Conservation (phyloP, 2,113 vertebrate species). For the Epinephelus cyanopodus region DNA sequence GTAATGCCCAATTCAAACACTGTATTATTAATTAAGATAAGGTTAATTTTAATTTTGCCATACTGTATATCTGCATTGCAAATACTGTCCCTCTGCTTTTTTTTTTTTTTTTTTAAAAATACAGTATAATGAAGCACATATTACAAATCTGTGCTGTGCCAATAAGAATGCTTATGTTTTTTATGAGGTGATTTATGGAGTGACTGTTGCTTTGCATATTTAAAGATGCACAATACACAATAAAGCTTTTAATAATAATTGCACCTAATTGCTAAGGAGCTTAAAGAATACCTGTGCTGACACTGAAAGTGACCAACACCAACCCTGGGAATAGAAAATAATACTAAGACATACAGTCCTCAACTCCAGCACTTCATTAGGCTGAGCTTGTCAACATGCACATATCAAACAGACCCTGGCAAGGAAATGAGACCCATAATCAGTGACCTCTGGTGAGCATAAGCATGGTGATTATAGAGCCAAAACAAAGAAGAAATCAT, state of each 20-base stretch:
- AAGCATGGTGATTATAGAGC: neutral
- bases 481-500: neutral
- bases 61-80: too few species aligned
- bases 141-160: neutral
- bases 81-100: neutral
- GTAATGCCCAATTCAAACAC: too few species aligned
- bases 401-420: too few species aligned
- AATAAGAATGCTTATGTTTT: too few species aligned
- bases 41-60: too few species aligned
- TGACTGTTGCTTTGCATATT: neutral
- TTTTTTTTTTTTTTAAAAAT: neutral
- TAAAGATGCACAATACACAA: neutral
- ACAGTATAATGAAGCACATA: neutral
- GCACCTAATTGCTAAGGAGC: neutral
- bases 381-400: neutral
- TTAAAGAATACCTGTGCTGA: too few species aligned
- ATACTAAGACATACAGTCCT: neutral
- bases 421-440: neutral
- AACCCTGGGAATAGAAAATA: too few species aligned
- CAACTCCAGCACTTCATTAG: neutral
- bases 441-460: conserved; percentile 7
- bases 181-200: too few species aligned
- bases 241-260: neutral
- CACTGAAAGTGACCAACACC: too few species aligned
- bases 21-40: too few species aligned